A percentile compares a stretch with the other conserved stretches of the same genome.
Conservation (phyloP, 92 coral and sea anemone species). For the Epizoanthus rinbou region DNA sequence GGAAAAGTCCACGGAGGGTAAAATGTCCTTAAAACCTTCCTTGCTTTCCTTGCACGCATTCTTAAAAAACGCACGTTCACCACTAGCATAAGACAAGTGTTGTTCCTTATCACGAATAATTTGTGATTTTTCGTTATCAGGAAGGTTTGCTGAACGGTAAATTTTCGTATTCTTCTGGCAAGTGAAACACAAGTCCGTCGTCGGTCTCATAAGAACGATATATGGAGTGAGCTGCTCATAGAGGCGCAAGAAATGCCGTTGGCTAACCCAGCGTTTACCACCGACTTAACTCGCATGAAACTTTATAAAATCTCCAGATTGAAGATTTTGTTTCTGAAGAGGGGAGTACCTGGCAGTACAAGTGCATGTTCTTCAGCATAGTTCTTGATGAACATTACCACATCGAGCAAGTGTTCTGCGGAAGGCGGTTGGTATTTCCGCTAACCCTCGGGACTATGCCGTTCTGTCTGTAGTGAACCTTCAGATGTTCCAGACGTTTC, state of each 20-base stretch:
- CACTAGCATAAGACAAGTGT: conserved; percentile 1
- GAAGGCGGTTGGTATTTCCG: neutral
- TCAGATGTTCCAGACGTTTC: neutral
- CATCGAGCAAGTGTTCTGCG: neutral
- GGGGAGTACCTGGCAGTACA: neutral
- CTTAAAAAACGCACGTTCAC: conserved; percentile 1
- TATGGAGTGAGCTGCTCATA: neutral
- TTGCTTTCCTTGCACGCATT: neutral
- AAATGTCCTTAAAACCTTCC: no score
- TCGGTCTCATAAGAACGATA: conserved; percentile 7
- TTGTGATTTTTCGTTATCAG: conserved; percentile 1
- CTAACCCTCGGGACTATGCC: conserved; percentile 11
- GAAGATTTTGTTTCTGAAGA: neutral
- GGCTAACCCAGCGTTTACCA: neutral
- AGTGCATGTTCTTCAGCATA: neutral
- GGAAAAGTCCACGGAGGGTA: neutral
- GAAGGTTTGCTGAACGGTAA: conserved; percentile 5
- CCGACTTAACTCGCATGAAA: no score
- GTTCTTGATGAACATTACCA: neutral
- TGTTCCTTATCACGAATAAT: neutral
- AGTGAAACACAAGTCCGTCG: conserved; percentile 22
- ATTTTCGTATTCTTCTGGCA: conserved; percentile 12
- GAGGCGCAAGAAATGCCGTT: neutral
- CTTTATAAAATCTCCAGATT: no score
- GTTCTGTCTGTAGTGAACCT: conserved; percentile 21